Evolutionary conservation across 2,113 vertebrate species (phyloP), one percentile per base, ranked within the genome.

Genomic region (Podiceps cristatus): DNA sequence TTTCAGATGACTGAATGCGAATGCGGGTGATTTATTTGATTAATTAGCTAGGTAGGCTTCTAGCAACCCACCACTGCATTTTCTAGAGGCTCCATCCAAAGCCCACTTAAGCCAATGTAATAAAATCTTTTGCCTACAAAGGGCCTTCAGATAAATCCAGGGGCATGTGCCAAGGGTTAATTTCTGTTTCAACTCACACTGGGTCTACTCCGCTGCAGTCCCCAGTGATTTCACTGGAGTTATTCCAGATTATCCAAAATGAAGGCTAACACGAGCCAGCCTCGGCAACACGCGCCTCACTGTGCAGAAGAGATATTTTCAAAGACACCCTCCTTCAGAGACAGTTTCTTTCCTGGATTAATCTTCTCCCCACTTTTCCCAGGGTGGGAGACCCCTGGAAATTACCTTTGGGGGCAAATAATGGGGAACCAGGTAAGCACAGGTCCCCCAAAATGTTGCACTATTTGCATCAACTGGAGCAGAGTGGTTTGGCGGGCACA

Each of bases 111-210:
- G 86, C 66, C 89, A 62, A 6, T 42, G 89, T 89, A 96, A 96
- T 87, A 91, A 94, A 96, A 95, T 87, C 91, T 83, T 78, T 93
- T 89, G 84, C 73, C 86, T 76, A 80, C 90, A 72, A 94, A 90
- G 33, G 73, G 52, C 93, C 91, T 89, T 52, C 52, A 59, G 93
- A 91, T 95, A 95, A 96, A 96, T 64, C 90, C 87, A 28, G 60
- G 87, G 89, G 84, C 40, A 23, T 3, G 4, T 73, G 84, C 90
- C 95, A 96, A 85, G 88, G 96, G 95, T 95, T 93, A 91, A 95
- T 91, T 96, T 96, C 52, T 74, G 56, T 33, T 81, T 60, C 95
- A 35, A 2, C 52, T 84, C 87, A 37, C 7, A 20, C 96, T 78
- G 84, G 77, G 33, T 89, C 68, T 72, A 49, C 58, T 94, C 55